Conservation (phyloP, 2,888 invertebrate genomes). For the Drosophila monieri region DNA sequence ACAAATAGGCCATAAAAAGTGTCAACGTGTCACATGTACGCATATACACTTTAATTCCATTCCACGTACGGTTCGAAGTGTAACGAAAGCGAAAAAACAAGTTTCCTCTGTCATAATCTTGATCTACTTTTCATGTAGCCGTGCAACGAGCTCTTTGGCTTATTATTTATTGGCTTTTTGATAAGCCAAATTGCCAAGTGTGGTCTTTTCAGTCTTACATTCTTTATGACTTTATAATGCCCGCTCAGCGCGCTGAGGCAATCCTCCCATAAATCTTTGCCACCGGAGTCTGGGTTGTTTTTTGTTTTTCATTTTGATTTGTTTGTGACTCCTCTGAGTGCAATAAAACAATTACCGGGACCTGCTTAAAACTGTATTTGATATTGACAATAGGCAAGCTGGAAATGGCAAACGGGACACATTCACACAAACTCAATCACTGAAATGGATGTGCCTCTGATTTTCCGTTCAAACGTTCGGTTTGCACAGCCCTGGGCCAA, state of each 20-base stretch:
- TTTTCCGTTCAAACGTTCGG: conserved; percentile 51
- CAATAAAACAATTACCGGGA: conserved; percentile 74
- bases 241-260: conserved; percentile 6
- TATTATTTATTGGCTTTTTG: conserved; percentile 51
- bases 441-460: conserved; percentile 45
- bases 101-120: conserved; percentile 38
- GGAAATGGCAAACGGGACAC: conserved; percentile 26
- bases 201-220: conserved; percentile 19
- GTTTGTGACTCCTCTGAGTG: conserved; percentile 67
- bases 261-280: conserved; percentile 48
- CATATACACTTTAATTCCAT: neutral
- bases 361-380: conserved; percentile 53
- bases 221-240: conserved; percentile 37
- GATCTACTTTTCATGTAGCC: conserved; percentile 56
- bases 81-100: conserved; percentile 3
- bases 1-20: conserved; percentile 38
- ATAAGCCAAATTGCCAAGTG: conserved; percentile 46
- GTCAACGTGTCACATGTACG: conserved; percentile 45
- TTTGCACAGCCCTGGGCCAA: conserved; percentile 46
- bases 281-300: conserved; percentile 41
- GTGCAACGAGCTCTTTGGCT: conserved; percentile 39
- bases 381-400: conserved; percentile 54
- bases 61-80: conserved; percentile 5
- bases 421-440: conserved; percentile 14
- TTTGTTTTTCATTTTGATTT: conserved; percentile 42